Conservation (phyloP, 1,140 invertebrate species). For the Megalopta genalis region DNA sequence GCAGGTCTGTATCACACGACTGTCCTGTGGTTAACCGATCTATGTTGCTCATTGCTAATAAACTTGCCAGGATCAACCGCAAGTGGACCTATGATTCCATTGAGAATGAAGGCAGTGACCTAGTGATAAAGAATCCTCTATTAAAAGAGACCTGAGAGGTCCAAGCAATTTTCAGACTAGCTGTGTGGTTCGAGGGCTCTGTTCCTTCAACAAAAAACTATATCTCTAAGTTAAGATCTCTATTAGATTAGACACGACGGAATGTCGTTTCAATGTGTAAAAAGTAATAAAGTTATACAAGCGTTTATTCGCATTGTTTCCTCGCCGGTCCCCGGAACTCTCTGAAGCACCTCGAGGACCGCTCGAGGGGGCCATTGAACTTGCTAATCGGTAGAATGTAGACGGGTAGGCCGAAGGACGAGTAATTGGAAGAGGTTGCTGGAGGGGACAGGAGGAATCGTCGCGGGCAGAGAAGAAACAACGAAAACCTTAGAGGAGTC, state of each 20-base stretch:
- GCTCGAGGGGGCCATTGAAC: too few relatives aligned
- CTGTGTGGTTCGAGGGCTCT: neutral
- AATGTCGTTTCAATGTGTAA: neutral
- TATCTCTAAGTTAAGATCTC: neutral
- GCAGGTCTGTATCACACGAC: conserved; percentile 74
- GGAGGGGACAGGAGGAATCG: too few relatives aligned
- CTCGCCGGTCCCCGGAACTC: neutral
- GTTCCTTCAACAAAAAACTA: neutral
- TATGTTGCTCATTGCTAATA: neutral
- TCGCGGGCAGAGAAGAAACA: too few relatives aligned
- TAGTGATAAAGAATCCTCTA: conserved; percentile 62
- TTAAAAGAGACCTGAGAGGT: conserved; percentile 49
- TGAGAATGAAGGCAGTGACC: conserved; percentile 75
- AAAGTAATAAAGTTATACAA: conserved; percentile 11
- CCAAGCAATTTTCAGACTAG: neutral
- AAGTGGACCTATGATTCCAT: conserved; percentile 76
- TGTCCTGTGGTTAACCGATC: neutral
- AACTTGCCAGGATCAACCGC: conserved; percentile 67
- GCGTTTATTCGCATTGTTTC: neutral
- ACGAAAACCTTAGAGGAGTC: neutral
- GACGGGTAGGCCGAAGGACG: too few relatives aligned
- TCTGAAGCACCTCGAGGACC: neutral
- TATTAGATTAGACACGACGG: neutral
- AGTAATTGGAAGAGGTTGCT: too few relatives aligned
- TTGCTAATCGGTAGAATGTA: too few relatives aligned